Base-by-base conservation (phyloP, 2,797 vertebrate species). In the Threskiornis aethiopicus region DNA sequence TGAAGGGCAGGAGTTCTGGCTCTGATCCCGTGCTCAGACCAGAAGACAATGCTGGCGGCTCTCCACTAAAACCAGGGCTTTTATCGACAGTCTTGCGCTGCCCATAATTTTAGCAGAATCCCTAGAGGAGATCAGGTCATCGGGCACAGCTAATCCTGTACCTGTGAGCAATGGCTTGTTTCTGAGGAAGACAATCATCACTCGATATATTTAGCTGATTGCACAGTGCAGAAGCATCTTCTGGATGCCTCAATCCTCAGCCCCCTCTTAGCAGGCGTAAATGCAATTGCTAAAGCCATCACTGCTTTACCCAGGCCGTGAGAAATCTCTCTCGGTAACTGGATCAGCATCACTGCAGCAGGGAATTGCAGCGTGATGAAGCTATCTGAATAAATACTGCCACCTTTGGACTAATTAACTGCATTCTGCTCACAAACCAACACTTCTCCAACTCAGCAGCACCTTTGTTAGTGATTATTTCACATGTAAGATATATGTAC, bases 111-210 rank as follows among this genome's bases (percentile, higher is more conserved):
- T 41, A 94, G 94, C 90, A 87, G 92, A 44, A 44, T 94, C 79
- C 83, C 90, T 88, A 59, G 94, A 97, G 96, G 94, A 96, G 94
- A 94, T 85, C 91, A 78, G 89, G 95, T 95, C 96, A 94, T 86
- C 67, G 11, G 75, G 52, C 37, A 3, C 37, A 81, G 76, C 93
- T 84, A 72, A 80, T 91, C 82, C 85, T 54, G 72, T 15, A 59
- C 55, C 92, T 64, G 58, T 3, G 49, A 80, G 82, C 75, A 52
- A 28, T 5, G 8, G 54, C 86, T 80, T 44, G 3, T 24, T 64
- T 49, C 78, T 13, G 44, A 52, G 57, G 41, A 55, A 67, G 37
- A 46, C 66, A 59, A 61, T 31, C 79, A 57, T 16, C 11, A 4
- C 61, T 62, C 11, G 8, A 6, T 33, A 42, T 18, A 12, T 72